Conservation (phyloP, 2,797 vertebrate genomes). For the Melanotaenia trifasciata region DNA sequence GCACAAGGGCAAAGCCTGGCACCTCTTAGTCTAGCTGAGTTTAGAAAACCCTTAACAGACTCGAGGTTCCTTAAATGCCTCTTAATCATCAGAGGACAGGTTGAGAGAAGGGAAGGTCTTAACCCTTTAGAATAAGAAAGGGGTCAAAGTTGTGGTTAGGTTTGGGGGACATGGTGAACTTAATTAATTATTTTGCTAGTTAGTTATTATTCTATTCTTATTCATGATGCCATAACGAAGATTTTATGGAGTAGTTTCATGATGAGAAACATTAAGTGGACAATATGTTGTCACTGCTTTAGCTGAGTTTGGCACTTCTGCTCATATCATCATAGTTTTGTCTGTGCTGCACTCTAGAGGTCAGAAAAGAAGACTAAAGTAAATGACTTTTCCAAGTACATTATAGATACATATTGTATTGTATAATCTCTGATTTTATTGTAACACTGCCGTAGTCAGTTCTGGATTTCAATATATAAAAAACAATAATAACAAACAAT, state of each 20-base stretch:
- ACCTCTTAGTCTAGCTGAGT: constrained; percentile 31
- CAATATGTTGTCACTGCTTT: background rate
- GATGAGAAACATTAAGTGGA: background rate
- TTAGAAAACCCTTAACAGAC: background rate
- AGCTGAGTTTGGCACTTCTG: background rate
- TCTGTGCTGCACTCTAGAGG: constrained; percentile 53
- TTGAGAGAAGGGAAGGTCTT: background rate
- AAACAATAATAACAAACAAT: too few species aligned
- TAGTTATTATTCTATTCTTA: background rate
- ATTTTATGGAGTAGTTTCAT: background rate
- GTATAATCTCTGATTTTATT: too few species aligned
- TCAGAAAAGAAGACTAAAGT: too few species aligned
- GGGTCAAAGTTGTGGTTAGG: background rate
- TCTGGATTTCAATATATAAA: too few species aligned
- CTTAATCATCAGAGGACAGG: constrained; percentile 26
- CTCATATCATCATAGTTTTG: background rate
- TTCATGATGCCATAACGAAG: background rate
- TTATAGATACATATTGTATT: too few species aligned
- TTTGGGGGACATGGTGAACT: background rate
- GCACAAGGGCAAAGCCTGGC: constrained; percentile 22
- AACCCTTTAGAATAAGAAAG: background rate
- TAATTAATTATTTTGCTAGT: background rate
- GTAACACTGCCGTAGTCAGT: too few species aligned
- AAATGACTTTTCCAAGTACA: too few species aligned
- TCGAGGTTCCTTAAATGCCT: constrained; percentile 12